A percentile compares a stretch with the other conserved stretches of the same genome.
These are phyloP conservation scores for Sarcoramphus papa DNA, from an alignment of 2,797 vertebrate genomes.

Conservation along the genomic window DNA sequence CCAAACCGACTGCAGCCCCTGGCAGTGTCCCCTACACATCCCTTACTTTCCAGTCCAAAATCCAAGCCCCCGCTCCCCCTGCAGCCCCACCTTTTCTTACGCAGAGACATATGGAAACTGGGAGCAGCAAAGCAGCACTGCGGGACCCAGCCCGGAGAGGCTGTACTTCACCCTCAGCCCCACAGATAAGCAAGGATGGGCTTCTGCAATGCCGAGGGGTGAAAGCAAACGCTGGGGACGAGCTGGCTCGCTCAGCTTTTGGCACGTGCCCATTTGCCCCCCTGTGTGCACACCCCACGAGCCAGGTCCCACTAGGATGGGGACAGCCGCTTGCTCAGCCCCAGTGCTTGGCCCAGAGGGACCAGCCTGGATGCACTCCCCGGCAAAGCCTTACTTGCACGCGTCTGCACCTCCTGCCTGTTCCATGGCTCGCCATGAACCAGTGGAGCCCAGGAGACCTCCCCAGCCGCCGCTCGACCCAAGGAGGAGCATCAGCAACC, in stretches of 20 bases:
- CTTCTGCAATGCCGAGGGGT: not conserved
- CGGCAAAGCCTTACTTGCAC: not conserved
- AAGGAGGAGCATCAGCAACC: not conserved
- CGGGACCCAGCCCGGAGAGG: not conserved
- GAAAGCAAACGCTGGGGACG: accelerated
- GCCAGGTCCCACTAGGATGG: not conserved
- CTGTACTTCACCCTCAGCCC: not conserved
- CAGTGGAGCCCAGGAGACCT: not conserved
- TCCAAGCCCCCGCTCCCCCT: not conserved
- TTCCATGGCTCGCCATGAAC: not conserved
- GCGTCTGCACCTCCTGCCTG: not conserved
- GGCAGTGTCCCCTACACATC: not conserved
- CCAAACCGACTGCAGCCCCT: not conserved
- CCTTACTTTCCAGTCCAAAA: not conserved
- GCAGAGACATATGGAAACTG: not conserved
- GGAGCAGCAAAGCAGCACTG: not conserved
- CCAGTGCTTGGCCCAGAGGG: not conserved
- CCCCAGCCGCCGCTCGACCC: not conserved
- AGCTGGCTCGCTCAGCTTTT: not conserved
- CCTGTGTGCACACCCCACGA: accelerated
- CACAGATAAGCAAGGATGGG: not conserved
- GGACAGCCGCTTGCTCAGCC: not conserved
- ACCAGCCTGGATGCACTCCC: not conserved
- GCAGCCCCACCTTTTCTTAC: not conserved
- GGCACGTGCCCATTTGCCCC: not conserved